Conservation (phyloP, 2,113 vertebrate species). For the Oryzias melastigma region DNA sequence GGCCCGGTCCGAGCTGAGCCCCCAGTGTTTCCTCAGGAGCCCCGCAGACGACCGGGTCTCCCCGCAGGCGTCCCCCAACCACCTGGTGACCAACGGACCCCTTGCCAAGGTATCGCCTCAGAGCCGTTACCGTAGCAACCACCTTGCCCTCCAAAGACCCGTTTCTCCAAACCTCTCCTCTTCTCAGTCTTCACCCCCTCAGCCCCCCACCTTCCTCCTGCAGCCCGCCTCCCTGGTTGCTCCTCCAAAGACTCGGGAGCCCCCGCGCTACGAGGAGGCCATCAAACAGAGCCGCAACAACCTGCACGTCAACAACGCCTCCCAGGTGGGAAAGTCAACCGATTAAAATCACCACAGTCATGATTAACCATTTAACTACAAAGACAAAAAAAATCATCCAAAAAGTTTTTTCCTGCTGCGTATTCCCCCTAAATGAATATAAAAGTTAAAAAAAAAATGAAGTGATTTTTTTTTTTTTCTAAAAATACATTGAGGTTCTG, state of each 20-base stretch:
- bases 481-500: no score
- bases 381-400: no score
- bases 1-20: conserved; percentile 70
- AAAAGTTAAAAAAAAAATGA: no score
- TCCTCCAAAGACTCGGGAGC: conserved; percentile 85
- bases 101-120: conserved; percentile 80
- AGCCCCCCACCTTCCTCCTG: conserved; percentile 77
- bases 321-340: conserved; percentile 84
- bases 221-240: conserved; percentile 78
- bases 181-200: conserved; percentile 77
- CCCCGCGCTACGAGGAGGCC: conserved; percentile 94
- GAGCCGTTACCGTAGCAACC: not conserved
- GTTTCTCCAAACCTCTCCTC: not conserved
- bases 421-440: no score
- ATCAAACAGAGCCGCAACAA: conserved; percentile 90
- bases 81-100: conserved; percentile 82
- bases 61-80: conserved; percentile 66
- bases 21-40: conserved; percentile 82
- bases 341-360: no score
- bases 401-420: no score
- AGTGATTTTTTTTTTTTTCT: no score
- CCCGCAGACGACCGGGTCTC: conserved; percentile 72
- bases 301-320: conserved; percentile 72
- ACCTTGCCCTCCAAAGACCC: not conserved
- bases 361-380: no score